phyloP scores from a whole-genome alignment of 2,113 vertebrate genomes.

The Podiceps cristatus region DNA sequence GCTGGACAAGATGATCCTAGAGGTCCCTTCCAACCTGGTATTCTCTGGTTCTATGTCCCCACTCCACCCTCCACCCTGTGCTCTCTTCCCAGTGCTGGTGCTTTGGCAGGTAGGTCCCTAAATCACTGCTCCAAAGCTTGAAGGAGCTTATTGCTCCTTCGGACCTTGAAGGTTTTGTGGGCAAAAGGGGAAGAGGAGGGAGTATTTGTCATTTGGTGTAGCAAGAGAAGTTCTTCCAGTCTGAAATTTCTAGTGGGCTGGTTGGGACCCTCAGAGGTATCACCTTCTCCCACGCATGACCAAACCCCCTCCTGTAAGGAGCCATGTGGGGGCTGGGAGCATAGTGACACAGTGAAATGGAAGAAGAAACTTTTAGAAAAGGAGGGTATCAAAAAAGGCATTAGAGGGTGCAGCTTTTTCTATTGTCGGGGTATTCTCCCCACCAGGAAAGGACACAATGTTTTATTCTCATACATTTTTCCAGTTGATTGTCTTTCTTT shows the following conservation, averaged over 20 bases:
- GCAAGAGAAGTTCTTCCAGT: not conserved
- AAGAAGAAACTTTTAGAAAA: not conserved
- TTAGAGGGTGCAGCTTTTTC: not conserved
- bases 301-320: not conserved
- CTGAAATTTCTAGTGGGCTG: not conserved
- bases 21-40: too few species aligned
- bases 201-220: not conserved
- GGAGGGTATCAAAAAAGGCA: fast-evolving
- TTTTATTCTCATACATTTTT: not conserved
- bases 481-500: not conserved
- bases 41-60: not conserved
- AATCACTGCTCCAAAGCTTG: not conserved
- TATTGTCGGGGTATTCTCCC: fast-evolving
- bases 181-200: not conserved
- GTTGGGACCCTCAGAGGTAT: not conserved
- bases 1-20: too few species aligned
- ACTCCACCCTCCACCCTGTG: not conserved
- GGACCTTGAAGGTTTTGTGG: fast-evolving
- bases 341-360: not conserved
- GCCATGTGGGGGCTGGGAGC: fast-evolving
- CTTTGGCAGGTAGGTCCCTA: not conserved
- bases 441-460: not conserved
- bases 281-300: fast-evolving
- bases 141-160: not conserved
- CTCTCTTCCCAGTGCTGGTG: not conserved